Percentiles rank a stretch among this genome's conserved stretches.
Evolutionary conservation across 2,797 vertebrate genomes (phyloP).

Genomic region (Gymnothorax javanicus): DNA sequence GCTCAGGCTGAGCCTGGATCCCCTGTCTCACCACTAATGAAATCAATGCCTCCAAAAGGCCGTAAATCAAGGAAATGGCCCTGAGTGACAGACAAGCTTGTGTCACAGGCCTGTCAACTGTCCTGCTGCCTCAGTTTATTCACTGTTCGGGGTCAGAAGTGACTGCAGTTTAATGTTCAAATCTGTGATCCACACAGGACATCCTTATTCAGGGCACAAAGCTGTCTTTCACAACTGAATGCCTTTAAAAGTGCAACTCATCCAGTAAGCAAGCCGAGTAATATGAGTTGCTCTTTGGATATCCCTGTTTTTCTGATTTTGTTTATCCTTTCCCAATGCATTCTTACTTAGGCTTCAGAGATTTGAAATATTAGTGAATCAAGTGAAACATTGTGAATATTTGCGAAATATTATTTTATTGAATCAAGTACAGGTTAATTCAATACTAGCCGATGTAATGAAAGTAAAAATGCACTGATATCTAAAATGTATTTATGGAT

Average conservation of each 20-base stretch:
- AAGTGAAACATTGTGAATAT: not conserved
- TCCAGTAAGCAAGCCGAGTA: not conserved
- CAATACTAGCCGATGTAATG: not conserved
- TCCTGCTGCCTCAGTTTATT: constrained; percentile 54
- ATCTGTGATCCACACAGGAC: constrained; percentile 49
- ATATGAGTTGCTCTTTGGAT: not conserved
- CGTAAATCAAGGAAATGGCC: constrained; percentile 59
- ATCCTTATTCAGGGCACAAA: constrained; percentile 71
- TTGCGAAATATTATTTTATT: not conserved
- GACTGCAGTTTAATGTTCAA: constrained; percentile 71
- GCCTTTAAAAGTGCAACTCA: not conserved
- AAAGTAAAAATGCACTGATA: not conserved
- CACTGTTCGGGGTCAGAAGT: constrained; percentile 62
- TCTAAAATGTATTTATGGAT: not conserved
- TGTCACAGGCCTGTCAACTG: constrained; percentile 62
- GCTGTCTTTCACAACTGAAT: constrained; percentile 58
- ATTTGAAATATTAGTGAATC: not conserved
- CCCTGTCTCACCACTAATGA: constrained; percentile 53
- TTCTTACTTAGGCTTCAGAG: not conserved
- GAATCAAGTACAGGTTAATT: not conserved
- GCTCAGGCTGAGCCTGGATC: constrained; percentile 38
- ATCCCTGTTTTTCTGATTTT: not conserved
- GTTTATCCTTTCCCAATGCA: not conserved
- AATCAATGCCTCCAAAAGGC: constrained; percentile 51
- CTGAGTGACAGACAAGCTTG: constrained; percentile 49